A percentile compares a stretch with the other conserved stretches of the same genome.
Evolutionary conservation across 2,113 vertebrate species (phyloP).

Genomic region (Hypomesus transpacificus): DNA sequence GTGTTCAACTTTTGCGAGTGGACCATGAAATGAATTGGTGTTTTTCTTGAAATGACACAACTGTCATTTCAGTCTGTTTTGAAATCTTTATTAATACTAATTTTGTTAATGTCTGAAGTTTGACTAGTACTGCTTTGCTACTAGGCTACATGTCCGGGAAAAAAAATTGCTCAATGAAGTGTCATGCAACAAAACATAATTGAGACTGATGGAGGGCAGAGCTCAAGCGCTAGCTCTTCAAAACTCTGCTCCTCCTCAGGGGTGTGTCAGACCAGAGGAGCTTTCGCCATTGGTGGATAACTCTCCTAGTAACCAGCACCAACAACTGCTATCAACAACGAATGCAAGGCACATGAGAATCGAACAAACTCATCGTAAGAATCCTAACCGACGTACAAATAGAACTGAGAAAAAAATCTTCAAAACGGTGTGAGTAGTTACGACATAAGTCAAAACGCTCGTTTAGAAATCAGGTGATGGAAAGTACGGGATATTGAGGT

Average conservation of each 20-base stretch:
- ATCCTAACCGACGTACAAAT: constrained; percentile 4
- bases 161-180: no score
- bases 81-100: no score
- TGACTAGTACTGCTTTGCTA: not conserved
- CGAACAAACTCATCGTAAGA: constrained; percentile 31
- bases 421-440: constrained; percentile 50
- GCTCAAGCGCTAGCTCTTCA: not conserved
- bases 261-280: constrained; percentile 43
- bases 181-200: no score
- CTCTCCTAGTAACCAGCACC: constrained; percentile 66
- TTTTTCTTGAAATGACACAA: not conserved
- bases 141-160: not conserved
- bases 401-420: constrained; percentile 11
- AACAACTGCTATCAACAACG: constrained; percentile 42
- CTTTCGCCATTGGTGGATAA: constrained; percentile 59
- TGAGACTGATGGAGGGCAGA: no score
- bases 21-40: constrained; percentile 19
- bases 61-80: no score
- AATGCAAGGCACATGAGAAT: constrained; percentile 46
- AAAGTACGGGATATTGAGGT: not conserved
- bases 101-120: not conserved
- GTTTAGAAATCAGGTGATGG: not conserved
- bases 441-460: not conserved
- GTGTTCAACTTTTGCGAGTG: constrained; percentile 69
- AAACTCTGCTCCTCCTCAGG: constrained; percentile 6